Evolutionary conservation across 2,113 vertebrate genomes (phyloP).

Genomic region (Alligator mississippiensis): DNA sequence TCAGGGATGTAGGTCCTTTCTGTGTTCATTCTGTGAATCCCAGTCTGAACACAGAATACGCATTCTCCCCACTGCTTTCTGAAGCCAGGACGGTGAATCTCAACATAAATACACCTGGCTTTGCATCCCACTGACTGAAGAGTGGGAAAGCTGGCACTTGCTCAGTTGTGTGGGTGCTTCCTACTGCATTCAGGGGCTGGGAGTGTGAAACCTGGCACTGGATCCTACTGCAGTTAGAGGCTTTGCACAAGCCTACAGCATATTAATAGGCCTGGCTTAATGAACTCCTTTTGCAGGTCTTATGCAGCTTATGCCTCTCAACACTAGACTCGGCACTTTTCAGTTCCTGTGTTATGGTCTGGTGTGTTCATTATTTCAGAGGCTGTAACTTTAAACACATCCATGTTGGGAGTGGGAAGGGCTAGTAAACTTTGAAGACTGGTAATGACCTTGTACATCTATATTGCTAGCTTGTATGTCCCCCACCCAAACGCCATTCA

Average conservation of each 20-base stretch:
- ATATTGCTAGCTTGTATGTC: not conserved
- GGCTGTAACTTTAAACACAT: not conserved
- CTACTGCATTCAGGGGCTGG: not conserved
- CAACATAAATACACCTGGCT: fast-evolving
- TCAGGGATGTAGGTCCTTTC: not conserved
- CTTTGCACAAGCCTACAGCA: not conserved
- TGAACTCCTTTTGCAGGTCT: slow-evolving; percentile 47
- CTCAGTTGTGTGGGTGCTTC: fast-evolving
- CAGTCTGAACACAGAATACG: not conserved
- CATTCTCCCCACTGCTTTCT: fast-evolving
- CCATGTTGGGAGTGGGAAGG: not conserved
- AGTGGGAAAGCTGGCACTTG: not conserved
- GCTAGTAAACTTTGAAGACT: not conserved
- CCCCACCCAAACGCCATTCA: not conserved
- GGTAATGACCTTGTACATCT: not conserved
- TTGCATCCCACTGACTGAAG: fast-evolving
- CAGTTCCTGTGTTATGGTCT: not conserved
- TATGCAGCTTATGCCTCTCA: not conserved
- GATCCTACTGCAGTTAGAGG: slow-evolving; percentile 43
- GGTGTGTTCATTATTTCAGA: not conserved
- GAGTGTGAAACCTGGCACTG: not conserved
- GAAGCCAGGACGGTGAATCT: not conserved
- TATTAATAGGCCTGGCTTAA: slow-evolving; percentile 56
- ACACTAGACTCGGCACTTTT: not conserved
- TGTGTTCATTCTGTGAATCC: fast-evolving